Conservation (phyloP, 2,113 vertebrate genomes). For the Varanus salvator region DNA sequence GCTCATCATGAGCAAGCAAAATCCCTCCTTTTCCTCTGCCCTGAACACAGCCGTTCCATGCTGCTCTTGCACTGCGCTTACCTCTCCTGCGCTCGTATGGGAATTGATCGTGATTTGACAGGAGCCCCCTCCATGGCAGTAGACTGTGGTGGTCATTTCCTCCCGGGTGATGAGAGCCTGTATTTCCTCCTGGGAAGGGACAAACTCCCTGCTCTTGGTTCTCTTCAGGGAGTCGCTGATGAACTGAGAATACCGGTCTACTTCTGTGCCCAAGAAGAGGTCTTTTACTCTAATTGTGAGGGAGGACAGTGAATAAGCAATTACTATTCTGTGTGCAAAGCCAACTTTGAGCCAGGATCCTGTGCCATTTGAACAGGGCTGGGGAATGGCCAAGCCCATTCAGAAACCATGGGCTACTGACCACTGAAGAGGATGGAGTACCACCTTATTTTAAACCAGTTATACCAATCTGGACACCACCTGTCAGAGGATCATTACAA, state of each 20-base stretch:
- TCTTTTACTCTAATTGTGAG: slow-evolving; percentile 82
- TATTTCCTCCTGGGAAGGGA: slow-evolving; percentile 93
- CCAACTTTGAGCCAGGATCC: neutral
- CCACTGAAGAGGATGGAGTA: neutral
- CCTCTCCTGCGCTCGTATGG: slow-evolving; percentile 93
- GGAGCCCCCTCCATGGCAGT: slow-evolving; percentile 93
- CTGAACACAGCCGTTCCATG: no score
- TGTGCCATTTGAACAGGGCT: neutral
- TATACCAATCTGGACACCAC: neutral
- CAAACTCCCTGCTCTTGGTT: slow-evolving; percentile 90
- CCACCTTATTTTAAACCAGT: neutral
- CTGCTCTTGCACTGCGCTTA: slow-evolving; percentile 53
- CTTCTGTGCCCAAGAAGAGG: slow-evolving; percentile 85
- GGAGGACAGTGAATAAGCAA: slow-evolving; percentile 8
- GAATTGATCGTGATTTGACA: slow-evolving; percentile 96
- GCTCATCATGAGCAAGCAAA: neutral
- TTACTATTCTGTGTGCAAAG: neutral
- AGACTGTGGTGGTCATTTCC: slow-evolving; percentile 93
- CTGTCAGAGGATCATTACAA: neutral
- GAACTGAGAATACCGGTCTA: slow-evolving; percentile 88
- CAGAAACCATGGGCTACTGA: neutral
- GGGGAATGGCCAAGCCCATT: neutral
- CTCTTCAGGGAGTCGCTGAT: slow-evolving; percentile 90
- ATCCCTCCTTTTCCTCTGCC: neutral
- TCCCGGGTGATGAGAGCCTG: slow-evolving; percentile 88